phyloP scores from a whole-genome alignment of 2,888 invertebrate genomes.

The Ormyrus thymus region DNA sequence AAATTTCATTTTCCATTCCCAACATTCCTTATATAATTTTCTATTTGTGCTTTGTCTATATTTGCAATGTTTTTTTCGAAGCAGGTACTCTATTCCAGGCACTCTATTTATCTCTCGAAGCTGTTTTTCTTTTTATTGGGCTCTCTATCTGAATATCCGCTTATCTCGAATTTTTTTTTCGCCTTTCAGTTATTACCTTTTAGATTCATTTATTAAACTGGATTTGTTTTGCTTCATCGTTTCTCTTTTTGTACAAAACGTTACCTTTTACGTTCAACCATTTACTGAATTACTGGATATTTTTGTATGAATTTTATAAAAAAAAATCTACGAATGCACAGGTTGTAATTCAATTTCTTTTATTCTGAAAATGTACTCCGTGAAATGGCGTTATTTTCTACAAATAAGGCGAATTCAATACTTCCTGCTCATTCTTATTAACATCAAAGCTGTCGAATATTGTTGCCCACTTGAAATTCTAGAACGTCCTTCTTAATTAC shows the following conservation, averaged over 20 bases:
- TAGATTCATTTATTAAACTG: slow-evolving; percentile 25
- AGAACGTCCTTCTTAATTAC: slow-evolving; percentile 48
- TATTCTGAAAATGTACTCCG: no score
- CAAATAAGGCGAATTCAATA: no score
- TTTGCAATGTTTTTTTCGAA: neutral
- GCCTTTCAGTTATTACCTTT: slow-evolving; percentile 25
- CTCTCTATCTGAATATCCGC: slow-evolving; percentile 23
- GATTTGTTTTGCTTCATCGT: slow-evolving; percentile 14
- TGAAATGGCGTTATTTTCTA: no score
- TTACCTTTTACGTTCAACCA: no score
- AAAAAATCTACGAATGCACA: no score
- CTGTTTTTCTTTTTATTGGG: neutral
- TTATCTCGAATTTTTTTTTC: slow-evolving; percentile 5
- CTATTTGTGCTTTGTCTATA: neutral
- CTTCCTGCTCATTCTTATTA: no score
- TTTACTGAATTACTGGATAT: no score
- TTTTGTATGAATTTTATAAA: no score
- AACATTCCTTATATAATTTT: neutral
- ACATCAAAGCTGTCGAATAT: no score
- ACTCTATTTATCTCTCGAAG: neutral
- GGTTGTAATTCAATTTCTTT: no score
- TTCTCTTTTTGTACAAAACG: no score
- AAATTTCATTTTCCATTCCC: neutral
- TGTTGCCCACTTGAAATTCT: no score
- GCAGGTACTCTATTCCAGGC: neutral